phyloP scores from a whole-genome alignment of 2,113 vertebrate genomes.

The Pedionomus torquatus region DNA sequence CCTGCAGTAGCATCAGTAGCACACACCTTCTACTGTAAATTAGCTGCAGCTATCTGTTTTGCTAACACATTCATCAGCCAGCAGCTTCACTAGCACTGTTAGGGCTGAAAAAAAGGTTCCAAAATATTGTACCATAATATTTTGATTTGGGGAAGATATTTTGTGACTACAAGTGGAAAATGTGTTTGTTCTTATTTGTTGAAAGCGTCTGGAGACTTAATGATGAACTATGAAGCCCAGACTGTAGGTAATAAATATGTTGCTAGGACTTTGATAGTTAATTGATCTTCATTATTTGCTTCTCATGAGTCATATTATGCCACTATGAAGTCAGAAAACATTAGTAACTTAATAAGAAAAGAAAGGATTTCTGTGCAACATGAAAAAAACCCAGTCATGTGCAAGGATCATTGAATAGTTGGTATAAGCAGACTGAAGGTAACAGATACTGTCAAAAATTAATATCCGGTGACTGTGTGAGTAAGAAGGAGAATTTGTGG shows the following conservation, averaged over 20 bases:
- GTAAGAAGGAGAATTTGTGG: neutral
- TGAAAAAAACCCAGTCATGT: neutral
- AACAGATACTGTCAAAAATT: neutral
- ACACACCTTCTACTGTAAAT: neutral
- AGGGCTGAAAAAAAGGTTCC: neutral
- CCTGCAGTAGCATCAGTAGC: neutral
- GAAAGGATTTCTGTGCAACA: neutral
- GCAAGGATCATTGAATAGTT: neutral
- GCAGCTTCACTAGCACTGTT: neutral
- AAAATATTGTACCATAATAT: neutral
- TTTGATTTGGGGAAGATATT: neutral
- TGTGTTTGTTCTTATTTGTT: neutral
- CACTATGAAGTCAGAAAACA: conserved; percentile 19
- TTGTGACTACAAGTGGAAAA: neutral
- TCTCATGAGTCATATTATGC: conserved; percentile 1
- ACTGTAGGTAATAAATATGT: neutral
- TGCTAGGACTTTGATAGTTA: neutral
- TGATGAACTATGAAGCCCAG: neutral
- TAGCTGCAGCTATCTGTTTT: neutral
- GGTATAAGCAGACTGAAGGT: neutral
- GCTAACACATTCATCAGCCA: neutral
- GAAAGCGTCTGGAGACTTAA: neutral
- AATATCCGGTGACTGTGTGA: neutral
- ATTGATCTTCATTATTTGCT: conserved; percentile 21
- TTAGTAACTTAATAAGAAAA: neutral